Percentiles rank a stretch among this genome's conserved stretches.
Conservation (phyloP, 1,140 invertebrate species). For the Formica selysi region DNA sequence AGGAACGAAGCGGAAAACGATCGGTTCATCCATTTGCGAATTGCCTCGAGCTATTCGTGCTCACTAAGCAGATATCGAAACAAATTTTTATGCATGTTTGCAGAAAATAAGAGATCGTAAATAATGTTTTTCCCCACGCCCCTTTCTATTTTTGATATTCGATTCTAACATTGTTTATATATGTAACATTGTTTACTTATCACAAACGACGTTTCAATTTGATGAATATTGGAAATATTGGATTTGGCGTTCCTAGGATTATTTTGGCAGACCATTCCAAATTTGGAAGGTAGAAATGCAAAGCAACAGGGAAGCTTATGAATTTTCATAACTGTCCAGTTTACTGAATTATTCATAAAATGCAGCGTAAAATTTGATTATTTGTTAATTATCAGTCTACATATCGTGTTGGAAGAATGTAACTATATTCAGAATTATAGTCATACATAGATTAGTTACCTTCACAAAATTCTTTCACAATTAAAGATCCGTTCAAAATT, state of each 20-base stretch:
- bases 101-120: conserved; percentile 31
- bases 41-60: conserved; percentile 32
- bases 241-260: conserved; percentile 1
- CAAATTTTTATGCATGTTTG: conserved; percentile 42
- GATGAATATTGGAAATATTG: conserved; percentile 20
- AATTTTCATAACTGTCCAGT: conserved; percentile 54
- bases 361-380: conserved; percentile 10
- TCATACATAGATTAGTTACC: background rate
- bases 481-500: background rate
- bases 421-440: conserved; percentile 25
- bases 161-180: background rate
- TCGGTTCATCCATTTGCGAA: background rate
- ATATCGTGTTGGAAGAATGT: conserved; percentile 28
- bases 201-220: background rate
- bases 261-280: conserved; percentile 25
- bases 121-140: conserved; percentile 5
- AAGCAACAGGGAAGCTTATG: conserved; percentile 36
- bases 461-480: conserved; percentile 3
- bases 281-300: conserved; percentile 26
- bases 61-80: conserved; percentile 40
- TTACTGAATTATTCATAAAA: conserved; percentile 64
- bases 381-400: conserved; percentile 67
- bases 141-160: conserved; percentile 10
- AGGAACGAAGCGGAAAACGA: background rate
- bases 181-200: conserved; percentile 17